Base-by-base conservation (phyloP, 2,113 vertebrate species). In the Pao palembangensis region DNA sequence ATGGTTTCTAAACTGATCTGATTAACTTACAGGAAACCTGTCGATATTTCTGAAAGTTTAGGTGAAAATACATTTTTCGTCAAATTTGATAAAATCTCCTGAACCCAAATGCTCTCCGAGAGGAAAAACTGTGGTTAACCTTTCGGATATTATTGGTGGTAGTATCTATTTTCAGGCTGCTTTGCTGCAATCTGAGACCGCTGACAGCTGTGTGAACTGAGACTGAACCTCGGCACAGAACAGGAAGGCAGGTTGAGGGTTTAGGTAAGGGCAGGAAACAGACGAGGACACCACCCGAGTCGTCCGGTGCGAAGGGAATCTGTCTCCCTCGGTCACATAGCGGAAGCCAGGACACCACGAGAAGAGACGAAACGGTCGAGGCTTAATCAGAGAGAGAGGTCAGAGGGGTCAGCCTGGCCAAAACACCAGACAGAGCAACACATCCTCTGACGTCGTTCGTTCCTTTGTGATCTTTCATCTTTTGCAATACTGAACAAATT, bases 81-180 rank as follows among this genome's bases (percentile, higher is more conserved):
- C 25, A 43, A 55, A 60, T 23, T 49, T 58, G 42, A 55, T 66
- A 61, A 73, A 78, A 79, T 59, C 54, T 6, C 31, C 73, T 4
- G 18, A 23, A 4, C 13, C 46, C 60, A 25, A 79, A 69, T 21
- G 42, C 42, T 51, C 63, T 74, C 72, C n/a, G 67, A 79, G 87
- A 87, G 88, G 87, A 87, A 85, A 80, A 72, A 13, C 20, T 47
- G 51, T 31, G 51, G 66, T 75, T 82, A 76, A 58, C 60, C 52
- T 73, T 80, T 63, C 63, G 70, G 76, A 80, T 69, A 71, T 82
- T 79, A 78, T 86, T 71, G 73, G 64, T 56, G 70, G 19, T 44
- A 53, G 58, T 51, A 19, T 77, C 86, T 90, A 89, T 90, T 90
- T 90, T 86, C 67, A 81, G 83, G 58, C 51, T 41, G 55, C 23